Evolutionary conservation across 2,113 vertebrate genomes (phyloP).

Genomic region (chimpanzee (Pan troglodytes)): NHGRI_mPanTro3-v2.1_pri NC_072404.2:148462501-148463000

Average conservation of each 20-base stretch:
- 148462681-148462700: neutral
- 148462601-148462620: neutral
- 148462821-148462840: too few relatives aligned
- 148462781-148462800: neutral
- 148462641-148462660: neutral
- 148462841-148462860: neutral
- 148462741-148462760: neutral
- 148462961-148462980: neutral
- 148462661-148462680: neutral
- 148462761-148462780: neutral
- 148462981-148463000: neutral
- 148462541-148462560: neutral
- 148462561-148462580: neutral
- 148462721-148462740: neutral
- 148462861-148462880: neutral
- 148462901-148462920: neutral
- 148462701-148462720: neutral
- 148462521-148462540: constrained; percentile 31
- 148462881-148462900: neutral
- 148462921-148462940: neutral
- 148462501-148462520: neutral
- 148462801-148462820: neutral
- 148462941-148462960: neutral
- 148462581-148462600: neutral
- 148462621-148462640: neutral